Evolutionary conservation across 2,113 vertebrate genomes (phyloP).

Genomic region (Bubalus kerabau): DNA sequence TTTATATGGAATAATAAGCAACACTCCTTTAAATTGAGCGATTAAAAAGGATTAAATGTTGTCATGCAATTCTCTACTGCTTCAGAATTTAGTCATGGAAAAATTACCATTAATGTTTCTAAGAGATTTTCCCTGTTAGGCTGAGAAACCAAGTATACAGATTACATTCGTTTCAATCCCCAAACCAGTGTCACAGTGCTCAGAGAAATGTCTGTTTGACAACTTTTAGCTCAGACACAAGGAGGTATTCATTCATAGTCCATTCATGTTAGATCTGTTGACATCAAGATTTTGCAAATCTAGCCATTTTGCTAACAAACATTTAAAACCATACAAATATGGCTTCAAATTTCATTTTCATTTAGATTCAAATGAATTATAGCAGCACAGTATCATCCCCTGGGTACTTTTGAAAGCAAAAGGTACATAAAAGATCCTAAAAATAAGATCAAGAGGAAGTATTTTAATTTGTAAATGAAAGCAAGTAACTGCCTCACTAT

Average conservation of each 20-base stretch:
- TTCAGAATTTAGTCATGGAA: not conserved
- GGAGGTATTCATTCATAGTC: not conserved
- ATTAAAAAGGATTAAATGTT: not conserved
- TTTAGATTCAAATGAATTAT: constrained; percentile 17
- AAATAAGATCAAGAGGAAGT: constrained; percentile 25
- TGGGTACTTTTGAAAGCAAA: constrained; percentile 47
- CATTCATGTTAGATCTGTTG: not conserved
- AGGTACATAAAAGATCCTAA: constrained; percentile 26
- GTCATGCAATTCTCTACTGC: not conserved
- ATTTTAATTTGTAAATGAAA: constrained; percentile 58
- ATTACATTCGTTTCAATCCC: not conserved
- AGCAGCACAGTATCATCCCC: not conserved
- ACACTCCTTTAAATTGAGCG: not conserved
- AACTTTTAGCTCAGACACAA: not conserved
- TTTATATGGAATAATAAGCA: not conserved
- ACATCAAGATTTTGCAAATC: constrained; percentile 2
- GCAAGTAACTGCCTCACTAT: constrained; percentile 33
- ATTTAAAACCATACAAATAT: not conserved
- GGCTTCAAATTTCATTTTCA: constrained; percentile 23
- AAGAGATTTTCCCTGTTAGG: not conserved
- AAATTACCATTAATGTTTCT: not conserved
- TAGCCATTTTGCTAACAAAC: not conserved
- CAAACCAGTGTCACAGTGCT: not conserved
- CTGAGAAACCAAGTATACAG: not conserved
- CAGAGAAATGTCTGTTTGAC: not conserved